These are phyloP conservation scores for Condylostylus longicornis DNA, from an alignment of 1,140 invertebrate genomes.

Conservation along the genomic window DNA sequence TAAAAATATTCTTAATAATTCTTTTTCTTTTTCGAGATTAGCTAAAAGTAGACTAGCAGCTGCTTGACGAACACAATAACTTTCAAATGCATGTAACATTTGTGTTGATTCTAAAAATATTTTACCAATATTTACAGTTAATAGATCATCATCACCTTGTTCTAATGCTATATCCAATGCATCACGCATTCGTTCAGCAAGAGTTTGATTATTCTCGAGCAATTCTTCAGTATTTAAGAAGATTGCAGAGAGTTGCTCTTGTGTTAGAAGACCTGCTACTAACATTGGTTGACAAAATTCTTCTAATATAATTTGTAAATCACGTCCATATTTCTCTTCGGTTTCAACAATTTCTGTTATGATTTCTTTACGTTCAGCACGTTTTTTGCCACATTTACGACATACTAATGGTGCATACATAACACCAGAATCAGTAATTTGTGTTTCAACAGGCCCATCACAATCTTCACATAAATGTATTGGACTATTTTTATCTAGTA, in stretches of 20 bases:
- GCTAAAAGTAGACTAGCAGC: conserved; percentile 75
- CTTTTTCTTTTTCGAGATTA: conserved; percentile 88
- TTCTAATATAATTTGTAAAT: conserved; percentile 79
- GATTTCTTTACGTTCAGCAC: conserved; percentile 82
- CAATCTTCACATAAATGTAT: conserved; percentile 61
- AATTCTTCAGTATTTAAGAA: conserved; percentile 91
- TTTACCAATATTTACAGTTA: conserved; percentile 79
- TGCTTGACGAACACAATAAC: conserved; percentile 83
- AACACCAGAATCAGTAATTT: conserved; percentile 49
- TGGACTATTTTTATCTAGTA: conserved; percentile 28
- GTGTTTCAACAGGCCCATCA: conserved; percentile 52
- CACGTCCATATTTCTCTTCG: conserved; percentile 86
- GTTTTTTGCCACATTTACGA: conserved; percentile 71
- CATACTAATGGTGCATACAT: conserved; percentile 68
- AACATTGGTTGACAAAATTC: conserved; percentile 90
- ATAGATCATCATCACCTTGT: conserved; percentile 61
- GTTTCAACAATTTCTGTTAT: conserved; percentile 92
- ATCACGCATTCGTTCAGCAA: conserved; percentile 73
- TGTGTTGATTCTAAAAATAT: conserved; percentile 81
- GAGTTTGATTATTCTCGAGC: conserved; percentile 69
- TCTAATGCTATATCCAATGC: conserved; percentile 72
- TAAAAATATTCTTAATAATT: conserved; percentile 83
- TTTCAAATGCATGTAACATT: conserved; percentile 88
- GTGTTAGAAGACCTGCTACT: conserved; percentile 66
- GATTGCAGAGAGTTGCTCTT: conserved; percentile 71